Base-by-base conservation (phyloP, 2,888 invertebrate species). In the Acanthosoma haemorrhoidale region DNA sequence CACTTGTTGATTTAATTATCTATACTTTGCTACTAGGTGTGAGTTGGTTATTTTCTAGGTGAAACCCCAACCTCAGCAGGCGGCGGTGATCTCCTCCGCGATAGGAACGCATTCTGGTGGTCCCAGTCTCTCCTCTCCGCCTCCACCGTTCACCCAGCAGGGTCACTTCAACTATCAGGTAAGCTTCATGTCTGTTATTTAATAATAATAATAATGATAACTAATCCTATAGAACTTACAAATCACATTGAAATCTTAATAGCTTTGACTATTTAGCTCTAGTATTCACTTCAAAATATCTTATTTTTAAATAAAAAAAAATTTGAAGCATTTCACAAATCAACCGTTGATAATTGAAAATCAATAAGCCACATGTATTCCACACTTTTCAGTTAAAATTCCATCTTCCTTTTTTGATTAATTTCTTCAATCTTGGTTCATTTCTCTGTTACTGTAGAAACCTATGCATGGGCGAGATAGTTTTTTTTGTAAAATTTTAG, bases 11-110 rank as follows among this genome's bases (percentile, higher is more conserved):
- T 60, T 60, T 39, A 25, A 21, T 25, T 61, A 29, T 32, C n/a
- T n/a, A n/a, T n/a, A n/a, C n/a, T n/a, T n/a, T n/a, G n/a, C n/a
- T n/a, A n/a, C n/a, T n/a, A n/a, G n/a, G n/a, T n/a, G n/a, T n/a
- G n/a, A n/a, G n/a, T n/a, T n/a, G 21, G 6, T 43, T 43, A 2
- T 29, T 31, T 31, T 34, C 13, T 80, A 87, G 85, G 92, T 92
- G 77, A 92, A 92, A 80, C 92, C 92, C 70, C 92, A 94, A 79
- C 94, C 92, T 80, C 86, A 92, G 75, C 86, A 92, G 75, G 75
- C 77, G 75, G 73, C 70, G 15, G 76, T 76, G 63, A 75, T 77
- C 74, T 76, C 75, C 16, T 75, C 76, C 76, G 41, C 69, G 4
- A 71, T 72, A 34, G 71, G 71, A 43, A 57, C 72, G 29, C 83